Evolutionary conservation across 2,888 invertebrate species (phyloP).

Genomic region (Mimas tiliae): DNA sequence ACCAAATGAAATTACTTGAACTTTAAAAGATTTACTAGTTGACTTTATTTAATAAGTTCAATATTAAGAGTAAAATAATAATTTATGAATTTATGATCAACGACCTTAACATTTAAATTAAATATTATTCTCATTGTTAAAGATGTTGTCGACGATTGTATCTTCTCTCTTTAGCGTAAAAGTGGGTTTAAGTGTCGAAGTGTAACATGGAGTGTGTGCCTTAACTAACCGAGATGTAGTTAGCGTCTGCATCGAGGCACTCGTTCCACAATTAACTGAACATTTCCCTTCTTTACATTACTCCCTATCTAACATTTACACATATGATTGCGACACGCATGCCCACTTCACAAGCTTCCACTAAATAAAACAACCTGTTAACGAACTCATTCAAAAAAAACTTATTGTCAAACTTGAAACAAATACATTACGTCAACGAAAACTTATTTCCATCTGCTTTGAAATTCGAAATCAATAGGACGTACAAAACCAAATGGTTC

Average conservation of each 20-base stretch:
- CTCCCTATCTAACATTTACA: conserved; percentile 50
- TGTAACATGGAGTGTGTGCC: conserved; percentile 52
- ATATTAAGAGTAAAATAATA: neutral
- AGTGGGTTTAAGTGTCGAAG: conserved; percentile 66
- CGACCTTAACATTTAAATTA: neutral
- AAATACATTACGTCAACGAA: conserved; percentile 12
- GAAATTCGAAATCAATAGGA: conserved; percentile 22
- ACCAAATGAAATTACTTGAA: no score
- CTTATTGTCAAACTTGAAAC: conserved; percentile 8
- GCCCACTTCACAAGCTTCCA: conserved; percentile 34
- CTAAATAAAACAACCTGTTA: conserved; percentile 17
- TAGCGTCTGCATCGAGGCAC: conserved; percentile 48
- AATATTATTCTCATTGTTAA: neutral
- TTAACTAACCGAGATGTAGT: conserved; percentile 54
- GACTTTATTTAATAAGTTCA: no score
- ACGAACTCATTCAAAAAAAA: conserved; percentile 15
- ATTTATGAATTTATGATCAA: neutral
- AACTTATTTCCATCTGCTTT: conserved; percentile 9
- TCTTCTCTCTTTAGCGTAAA: conserved; percentile 48
- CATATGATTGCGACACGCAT: conserved; percentile 47
- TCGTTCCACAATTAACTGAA: conserved; percentile 53
- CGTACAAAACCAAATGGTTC: conserved; percentile 7
- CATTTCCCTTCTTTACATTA: conserved; percentile 51
- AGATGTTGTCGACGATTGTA: conserved; percentile 43
- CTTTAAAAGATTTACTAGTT: no score